Conservation (phyloP, 2,888 invertebrate genomes). For the Escarpia spicata region DNA sequence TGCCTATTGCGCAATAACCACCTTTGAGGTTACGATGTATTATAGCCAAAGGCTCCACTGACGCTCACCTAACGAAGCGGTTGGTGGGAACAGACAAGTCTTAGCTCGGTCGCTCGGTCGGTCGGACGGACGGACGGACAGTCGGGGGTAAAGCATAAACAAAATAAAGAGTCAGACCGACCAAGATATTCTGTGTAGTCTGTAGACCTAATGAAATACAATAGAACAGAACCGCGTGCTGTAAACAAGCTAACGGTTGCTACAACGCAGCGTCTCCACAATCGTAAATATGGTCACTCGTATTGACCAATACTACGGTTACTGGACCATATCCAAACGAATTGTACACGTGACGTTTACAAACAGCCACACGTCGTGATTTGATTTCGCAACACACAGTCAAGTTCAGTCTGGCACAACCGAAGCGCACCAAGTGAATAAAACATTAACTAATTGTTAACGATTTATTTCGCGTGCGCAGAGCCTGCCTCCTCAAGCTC, state of each 20-base stretch:
- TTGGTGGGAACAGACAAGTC: no score
- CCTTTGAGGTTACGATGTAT: background rate
- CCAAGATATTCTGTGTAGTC: no score
- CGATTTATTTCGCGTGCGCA: background rate
- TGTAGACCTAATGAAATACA: no score
- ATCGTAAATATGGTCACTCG: background rate
- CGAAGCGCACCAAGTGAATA: background rate
- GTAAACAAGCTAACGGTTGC: background rate
- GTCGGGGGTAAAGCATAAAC: no score
- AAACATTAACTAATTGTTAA: background rate
- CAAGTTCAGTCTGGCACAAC: background rate
- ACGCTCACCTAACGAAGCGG: no score
- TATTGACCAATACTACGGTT: background rate
- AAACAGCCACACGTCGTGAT: background rate
- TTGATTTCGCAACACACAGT: background rate
- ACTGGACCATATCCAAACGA: background rate
- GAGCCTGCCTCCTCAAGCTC: background rate
- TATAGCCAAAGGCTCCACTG: background rate
- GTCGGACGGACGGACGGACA: no score
- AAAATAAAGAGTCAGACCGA: no score
- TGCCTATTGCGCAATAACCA: no score
- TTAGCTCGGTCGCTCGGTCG: no score
- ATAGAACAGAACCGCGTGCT: no score
- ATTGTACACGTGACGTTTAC: background rate
- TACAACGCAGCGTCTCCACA: background rate